phyloP scores from a whole-genome alignment of 2,888 invertebrate genomes.

The Periphyllus acericola region DNA sequence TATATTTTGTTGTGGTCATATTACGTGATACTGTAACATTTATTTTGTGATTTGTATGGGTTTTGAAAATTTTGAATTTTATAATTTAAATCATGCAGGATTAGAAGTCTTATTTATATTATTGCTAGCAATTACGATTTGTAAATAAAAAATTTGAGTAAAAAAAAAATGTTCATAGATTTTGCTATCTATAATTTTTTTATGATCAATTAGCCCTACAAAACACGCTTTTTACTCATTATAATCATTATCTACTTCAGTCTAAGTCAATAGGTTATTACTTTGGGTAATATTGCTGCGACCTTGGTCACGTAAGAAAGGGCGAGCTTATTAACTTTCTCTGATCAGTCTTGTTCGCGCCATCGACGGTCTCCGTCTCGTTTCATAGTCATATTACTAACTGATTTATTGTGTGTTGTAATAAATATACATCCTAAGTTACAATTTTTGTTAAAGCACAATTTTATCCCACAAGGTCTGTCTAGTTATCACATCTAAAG shows the following conservation, averaged over 20 bases:
- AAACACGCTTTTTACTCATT: conserved; percentile 33
- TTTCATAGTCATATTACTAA: neutral
- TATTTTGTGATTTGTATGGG: no score
- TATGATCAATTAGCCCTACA: conserved; percentile 29
- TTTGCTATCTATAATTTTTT: conserved; percentile 25
- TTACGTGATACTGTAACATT: no score
- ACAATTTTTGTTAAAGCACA: neutral
- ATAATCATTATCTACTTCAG: conserved; percentile 47
- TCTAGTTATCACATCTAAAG: neutral
- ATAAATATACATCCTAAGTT: neutral
- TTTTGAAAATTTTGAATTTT: no score
- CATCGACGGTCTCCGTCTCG: conserved; percentile 39
- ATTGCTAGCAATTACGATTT: no score
- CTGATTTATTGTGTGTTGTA: neutral
- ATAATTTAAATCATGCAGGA: no score
- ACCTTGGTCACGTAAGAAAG: conserved; percentile 61
- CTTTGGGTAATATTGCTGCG: conserved; percentile 39
- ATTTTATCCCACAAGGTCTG: neutral
- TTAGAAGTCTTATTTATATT: no score
- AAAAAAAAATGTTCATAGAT: neutral
- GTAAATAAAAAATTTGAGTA: no score
- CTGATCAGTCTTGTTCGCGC: conserved; percentile 51
- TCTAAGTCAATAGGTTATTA: conserved; percentile 61
- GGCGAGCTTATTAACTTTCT: conserved; percentile 61
- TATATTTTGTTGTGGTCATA: no score